Conservation (phyloP, 2,113 vertebrate genomes). For the Limnothrissa miodon region DNA sequence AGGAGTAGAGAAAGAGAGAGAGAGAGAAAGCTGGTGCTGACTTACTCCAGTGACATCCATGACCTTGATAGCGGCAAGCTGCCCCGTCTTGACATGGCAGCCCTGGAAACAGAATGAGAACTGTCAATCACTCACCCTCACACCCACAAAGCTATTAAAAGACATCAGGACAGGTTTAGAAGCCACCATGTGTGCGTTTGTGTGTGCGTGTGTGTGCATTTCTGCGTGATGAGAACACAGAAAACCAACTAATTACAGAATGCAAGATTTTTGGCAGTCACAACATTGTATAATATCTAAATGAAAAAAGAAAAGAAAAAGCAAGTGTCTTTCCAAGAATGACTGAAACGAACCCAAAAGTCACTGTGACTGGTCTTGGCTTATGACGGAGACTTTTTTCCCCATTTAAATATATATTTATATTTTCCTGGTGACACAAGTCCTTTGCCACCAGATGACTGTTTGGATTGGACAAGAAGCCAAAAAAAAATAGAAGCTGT, state of each 20-base stretch:
- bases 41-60: slow-evolving; percentile 98
- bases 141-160: neutral
- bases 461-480: slow-evolving; percentile 13
- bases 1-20: slow-evolving; percentile 17
- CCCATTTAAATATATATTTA: neutral
- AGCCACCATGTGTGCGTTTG: neutral
- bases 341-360: slow-evolving; percentile 25
- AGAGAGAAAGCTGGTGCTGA: slow-evolving; percentile 16
- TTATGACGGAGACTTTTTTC: slow-evolving; percentile 13
- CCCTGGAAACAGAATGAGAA: slow-evolving; percentile 72
- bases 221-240: neutral
- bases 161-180: slow-evolving; percentile 10
- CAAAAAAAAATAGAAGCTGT: slow-evolving; percentile 2
- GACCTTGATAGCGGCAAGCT: slow-evolving; percentile 97
- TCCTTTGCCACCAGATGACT: slow-evolving; percentile 29
- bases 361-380: slow-evolving; percentile 19
- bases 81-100: slow-evolving; percentile 97
- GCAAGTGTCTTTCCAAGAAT: slow-evolving; percentile 26
- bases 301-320: neutral
- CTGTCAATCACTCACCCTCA: slow-evolving; percentile 3
- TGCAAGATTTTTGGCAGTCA: slow-evolving; percentile 1
- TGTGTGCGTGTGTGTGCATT: neutral
- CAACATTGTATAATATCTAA: slow-evolving; percentile 22
- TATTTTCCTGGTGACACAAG: slow-evolving; percentile 11
- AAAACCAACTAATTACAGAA: neutral